Percentiles rank a stretch among this genome's conserved stretches.
Evolutionary conservation across 2,113 vertebrate genomes (phyloP).

Genomic region (Trogon surrucura): DNA sequence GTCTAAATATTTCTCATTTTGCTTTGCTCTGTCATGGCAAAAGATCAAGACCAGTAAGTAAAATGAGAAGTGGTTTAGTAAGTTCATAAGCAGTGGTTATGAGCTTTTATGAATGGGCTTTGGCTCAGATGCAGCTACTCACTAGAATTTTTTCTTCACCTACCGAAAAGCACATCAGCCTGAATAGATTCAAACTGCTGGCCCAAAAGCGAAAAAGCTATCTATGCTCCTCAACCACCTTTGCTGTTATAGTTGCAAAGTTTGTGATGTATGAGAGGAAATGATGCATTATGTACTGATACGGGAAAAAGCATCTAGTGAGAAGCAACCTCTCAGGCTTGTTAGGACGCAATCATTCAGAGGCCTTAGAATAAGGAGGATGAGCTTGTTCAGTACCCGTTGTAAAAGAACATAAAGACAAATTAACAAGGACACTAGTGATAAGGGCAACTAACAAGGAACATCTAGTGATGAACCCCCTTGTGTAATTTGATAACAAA

Average conservation of each 20-base stretch:
- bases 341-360: too few species aligned
- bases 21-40: background rate
- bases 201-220: background rate
- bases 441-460: too few species aligned
- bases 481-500: too few species aligned
- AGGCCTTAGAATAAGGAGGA: too few species aligned
- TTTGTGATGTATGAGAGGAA: background rate
- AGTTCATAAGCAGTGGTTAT: background rate
- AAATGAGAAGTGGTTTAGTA: background rate
- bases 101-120: background rate
- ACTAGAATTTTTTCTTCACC: background rate
- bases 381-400: too few species aligned
- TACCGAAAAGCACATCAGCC: background rate
- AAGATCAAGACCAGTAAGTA: background rate
- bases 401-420: too few species aligned
- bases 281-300: background rate
- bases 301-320: too few species aligned
- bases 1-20: background rate
- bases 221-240: background rate
- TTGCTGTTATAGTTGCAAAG: background rate
- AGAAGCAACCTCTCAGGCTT: too few species aligned
- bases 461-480: too few species aligned
- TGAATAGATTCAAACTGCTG: background rate
- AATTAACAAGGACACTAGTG: too few species aligned
- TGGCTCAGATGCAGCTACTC: background rate